Base-by-base conservation (phyloP, 2,797 vertebrate genomes). In the Malurus leucopterus region DNA sequence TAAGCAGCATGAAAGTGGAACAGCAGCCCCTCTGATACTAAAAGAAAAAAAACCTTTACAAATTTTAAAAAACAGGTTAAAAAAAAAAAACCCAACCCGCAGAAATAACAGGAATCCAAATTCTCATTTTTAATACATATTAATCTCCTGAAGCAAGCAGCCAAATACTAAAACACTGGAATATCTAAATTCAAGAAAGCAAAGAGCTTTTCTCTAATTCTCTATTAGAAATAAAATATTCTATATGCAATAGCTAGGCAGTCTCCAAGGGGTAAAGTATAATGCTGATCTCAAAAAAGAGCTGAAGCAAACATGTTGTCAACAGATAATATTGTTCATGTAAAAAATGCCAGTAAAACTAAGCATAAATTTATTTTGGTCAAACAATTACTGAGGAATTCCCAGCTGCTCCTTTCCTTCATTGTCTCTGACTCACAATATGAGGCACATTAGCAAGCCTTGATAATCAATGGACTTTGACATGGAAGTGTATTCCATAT, bases 221-320 rank as follows among this genome's bases (percentile, higher is more conserved):
- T n/a, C n/a, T n/a, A n/a, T n/a, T n/a, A 78, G 38, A 82, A 84
- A 63, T n/a, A 44, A 84, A 64, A 59, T 43, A 63, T 49, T 86
- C 38, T 51, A 24, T 8, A 27, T 64, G 57, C 61, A 74, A 68
- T 7, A 70, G 23, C 11, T 30, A 65, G 26, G 23, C 23, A 78
- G 32, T 21, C 41, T 75, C 67, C 30, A 72, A 53, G 11, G 34
- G 32, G 16, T 0, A 74, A 59, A 95, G 49, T 4, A 3, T 29
- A 80, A 89, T 30, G 22, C 59, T 81, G 6, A 74, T 75, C 61
- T 81, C 70, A 81, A 26, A 10, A 43, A 4, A 71, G 41, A 59
- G 26, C 3, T 71, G 11, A 85, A 63, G 8, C 16, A 64, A 79
- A 59, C 38, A 73, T 68, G 11, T 27, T 61, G 17, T 19, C 46